Conservation (phyloP, 2,797 vertebrate species). For the Pipistrellus nathusii region DNA sequence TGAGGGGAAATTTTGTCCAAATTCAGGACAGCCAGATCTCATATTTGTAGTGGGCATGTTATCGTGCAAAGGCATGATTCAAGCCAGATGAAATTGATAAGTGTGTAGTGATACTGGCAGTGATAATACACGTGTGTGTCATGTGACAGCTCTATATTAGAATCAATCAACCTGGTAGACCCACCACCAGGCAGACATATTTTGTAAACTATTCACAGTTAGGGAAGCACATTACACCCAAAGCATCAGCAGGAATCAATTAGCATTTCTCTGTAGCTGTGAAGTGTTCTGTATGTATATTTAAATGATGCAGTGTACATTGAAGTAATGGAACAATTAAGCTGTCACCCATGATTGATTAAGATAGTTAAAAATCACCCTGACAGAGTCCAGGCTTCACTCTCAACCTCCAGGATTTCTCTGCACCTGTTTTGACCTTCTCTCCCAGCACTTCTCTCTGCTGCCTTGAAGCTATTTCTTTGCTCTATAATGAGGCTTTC, state of each 20-base stretch:
- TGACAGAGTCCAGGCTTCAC: background rate
- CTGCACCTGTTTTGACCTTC: background rate
- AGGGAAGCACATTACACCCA: background rate
- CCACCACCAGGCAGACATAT: background rate
- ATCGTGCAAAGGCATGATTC: background rate
- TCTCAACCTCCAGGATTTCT: background rate
- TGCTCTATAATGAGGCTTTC: constrained; percentile 54
- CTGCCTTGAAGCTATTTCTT: constrained; percentile 53
- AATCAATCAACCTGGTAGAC: background rate
- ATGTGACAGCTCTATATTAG: background rate
- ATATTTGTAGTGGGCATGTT: background rate
- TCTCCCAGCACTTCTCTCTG: background rate
- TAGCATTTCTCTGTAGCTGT: background rate
- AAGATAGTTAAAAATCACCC: background rate
- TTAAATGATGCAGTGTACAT: background rate
- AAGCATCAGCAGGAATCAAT: constrained; percentile 18
- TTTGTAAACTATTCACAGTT: constrained; percentile 44
- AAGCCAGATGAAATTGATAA: background rate
- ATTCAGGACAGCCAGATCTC: background rate
- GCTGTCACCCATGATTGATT: background rate
- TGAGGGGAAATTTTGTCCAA: background rate
- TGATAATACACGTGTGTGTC: background rate
- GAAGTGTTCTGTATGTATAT: background rate
- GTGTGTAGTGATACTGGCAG: background rate
- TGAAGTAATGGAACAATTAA: background rate